Evolutionary conservation across 1,140 invertebrate species (phyloP).

Genomic region (Eurosta solidaginis): DNA sequence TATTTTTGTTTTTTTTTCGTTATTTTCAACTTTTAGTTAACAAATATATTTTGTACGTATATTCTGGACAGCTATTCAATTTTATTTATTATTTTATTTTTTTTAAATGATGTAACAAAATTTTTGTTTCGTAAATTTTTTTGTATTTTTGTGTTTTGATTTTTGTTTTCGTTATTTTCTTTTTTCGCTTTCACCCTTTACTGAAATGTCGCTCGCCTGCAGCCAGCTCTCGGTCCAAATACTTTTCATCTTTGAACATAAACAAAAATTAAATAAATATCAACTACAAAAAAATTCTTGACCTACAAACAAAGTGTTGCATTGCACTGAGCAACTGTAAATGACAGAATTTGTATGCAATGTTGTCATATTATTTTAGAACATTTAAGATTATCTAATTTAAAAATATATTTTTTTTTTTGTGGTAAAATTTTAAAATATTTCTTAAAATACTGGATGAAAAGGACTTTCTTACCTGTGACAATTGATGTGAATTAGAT

Average conservation of each 20-base stretch:
- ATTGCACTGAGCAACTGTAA: not conserved
- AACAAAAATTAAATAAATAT: not conserved
- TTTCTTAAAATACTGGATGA: too few relatives aligned
- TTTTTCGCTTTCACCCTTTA: not conserved
- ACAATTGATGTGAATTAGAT: too few relatives aligned
- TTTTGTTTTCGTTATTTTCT: not conserved
- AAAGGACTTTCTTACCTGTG: too few relatives aligned
- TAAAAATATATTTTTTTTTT: not conserved
- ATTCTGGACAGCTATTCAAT: too few relatives aligned
- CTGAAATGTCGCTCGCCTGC: not conserved
- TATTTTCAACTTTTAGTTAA: not conserved
- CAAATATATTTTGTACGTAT: too few relatives aligned
- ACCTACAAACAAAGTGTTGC: slow-evolving; percentile 12
- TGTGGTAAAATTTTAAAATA: not conserved
- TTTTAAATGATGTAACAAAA: too few relatives aligned
- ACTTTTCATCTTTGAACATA: not conserved
- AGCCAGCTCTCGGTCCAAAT: not conserved
- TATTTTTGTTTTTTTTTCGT: not conserved
- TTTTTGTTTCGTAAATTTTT: not conserved
- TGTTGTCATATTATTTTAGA: not conserved
- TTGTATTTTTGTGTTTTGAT: not conserved
- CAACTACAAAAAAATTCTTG: not conserved
- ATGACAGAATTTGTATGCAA: not conserved
- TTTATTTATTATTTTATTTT: too few relatives aligned
- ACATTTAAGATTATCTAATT: not conserved